phyloP scores from a whole-genome alignment of 2,888 invertebrate genomes.

The Lobophora halterata region DNA sequence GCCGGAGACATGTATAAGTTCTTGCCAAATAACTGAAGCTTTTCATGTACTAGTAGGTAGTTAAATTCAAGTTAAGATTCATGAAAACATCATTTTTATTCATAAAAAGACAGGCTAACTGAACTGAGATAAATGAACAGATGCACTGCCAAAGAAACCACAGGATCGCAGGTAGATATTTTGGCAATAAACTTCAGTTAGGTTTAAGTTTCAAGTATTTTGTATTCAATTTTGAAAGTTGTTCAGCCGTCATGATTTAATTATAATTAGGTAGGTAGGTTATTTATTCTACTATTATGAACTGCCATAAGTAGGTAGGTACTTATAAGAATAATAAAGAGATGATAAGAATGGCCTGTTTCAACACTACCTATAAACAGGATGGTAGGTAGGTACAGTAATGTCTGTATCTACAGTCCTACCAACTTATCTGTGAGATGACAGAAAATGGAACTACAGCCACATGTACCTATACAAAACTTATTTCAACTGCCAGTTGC shows the following conservation, averaged over 20 bases:
- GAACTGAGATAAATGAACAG: constrained; percentile 5
- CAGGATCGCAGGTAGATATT: too few relatives aligned
- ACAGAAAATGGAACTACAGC: too few relatives aligned
- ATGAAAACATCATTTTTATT: background rate
- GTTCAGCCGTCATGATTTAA: background rate
- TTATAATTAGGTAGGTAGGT: constrained; percentile 20
- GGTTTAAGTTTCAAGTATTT: constrained; percentile 2
- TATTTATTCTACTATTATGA: constrained; percentile 68
- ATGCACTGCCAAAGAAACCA: constrained; percentile 17
- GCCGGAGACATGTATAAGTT: constrained; percentile 58
- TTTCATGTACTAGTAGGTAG: too few relatives aligned
- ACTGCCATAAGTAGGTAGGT: constrained; percentile 67
- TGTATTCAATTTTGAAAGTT: background rate
- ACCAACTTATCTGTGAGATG: too few relatives aligned
- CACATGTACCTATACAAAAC: too few relatives aligned
- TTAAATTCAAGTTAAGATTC: constrained; percentile 7
- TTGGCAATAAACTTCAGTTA: background rate
- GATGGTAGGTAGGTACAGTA: too few relatives aligned
- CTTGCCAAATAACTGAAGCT: constrained; percentile 13
- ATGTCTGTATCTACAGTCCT: too few relatives aligned
- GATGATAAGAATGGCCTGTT: constrained; percentile 12
- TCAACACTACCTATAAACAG: background rate
- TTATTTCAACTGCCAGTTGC: too few relatives aligned
- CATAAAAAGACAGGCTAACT: background rate
- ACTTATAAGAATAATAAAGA: constrained; percentile 41